Evolutionary conservation across 2,797 vertebrate genomes (phyloP).

Genomic region (Psittacula echo): DNA sequence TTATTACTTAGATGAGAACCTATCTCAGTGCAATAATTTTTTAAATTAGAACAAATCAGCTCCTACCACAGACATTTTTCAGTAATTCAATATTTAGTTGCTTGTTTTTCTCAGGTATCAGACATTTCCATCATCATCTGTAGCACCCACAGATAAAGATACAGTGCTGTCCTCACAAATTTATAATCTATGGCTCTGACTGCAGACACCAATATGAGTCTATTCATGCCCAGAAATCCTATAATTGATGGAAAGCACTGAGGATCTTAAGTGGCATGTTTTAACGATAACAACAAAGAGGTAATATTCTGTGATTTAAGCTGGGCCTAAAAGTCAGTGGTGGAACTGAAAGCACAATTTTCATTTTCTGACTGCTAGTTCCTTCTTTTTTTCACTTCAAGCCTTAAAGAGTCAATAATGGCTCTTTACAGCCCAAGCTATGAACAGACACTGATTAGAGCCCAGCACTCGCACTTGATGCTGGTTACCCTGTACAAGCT

Average conservation of each 20-base stretch:
- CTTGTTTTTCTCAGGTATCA: not conserved
- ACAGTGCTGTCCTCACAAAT: not conserved
- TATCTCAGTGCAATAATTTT: not conserved
- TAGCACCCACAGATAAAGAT: not conserved
- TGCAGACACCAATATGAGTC: not conserved
- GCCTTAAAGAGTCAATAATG: not conserved
- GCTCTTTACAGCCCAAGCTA: not conserved
- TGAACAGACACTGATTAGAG: not conserved
- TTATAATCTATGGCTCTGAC: not conserved
- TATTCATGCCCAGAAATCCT: not conserved
- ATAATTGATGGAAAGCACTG: not conserved
- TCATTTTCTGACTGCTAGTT: not conserved
- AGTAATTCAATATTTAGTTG: not conserved
- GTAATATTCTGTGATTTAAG: not conserved
- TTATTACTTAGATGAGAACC: not conserved
- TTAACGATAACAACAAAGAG: not conserved
- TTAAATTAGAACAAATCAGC: not conserved
- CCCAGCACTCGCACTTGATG: not conserved
- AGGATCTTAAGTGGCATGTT: not conserved
- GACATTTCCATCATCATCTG: not conserved
- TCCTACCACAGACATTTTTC: not conserved
- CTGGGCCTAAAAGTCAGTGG: not conserved
- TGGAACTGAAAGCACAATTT: not conserved
- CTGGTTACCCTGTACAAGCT: not conserved
- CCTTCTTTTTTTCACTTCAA: not conserved